Evolutionary conservation across 2,113 vertebrate genomes (phyloP), one percentile per base, ranked within the genome.

Genomic region (Rissa tridactyla): DNA sequence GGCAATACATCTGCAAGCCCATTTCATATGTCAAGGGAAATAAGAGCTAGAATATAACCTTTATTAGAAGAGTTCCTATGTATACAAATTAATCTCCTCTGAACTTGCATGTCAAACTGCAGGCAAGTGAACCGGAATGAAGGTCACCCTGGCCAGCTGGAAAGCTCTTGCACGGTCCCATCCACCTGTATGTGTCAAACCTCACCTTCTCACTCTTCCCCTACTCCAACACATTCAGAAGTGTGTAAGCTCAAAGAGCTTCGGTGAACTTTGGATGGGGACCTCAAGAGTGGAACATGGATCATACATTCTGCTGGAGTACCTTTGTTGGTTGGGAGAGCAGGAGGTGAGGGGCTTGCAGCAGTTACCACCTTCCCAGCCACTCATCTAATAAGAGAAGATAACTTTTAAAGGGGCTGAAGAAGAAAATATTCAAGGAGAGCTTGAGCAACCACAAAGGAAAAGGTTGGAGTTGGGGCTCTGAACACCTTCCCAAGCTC

Each of bases 1-100:
- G 72, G 82, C 58, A 90, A 86, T 86, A 86, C 90, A 90, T 71
- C 94, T 86, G 78, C 57, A 93, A 93, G 46, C 51, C 70, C 47
- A 18, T 77, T 92, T 91, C n/a, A 73, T 21, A 11, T 34, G 34
- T 82, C 69, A 87, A 82, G 54, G 66, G 32, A 69, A 81, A 44
- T 38, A 75, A 72, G 40, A 94, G 38, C 57, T 73, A 44, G 62
- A 61, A 57, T 90, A 70, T 77, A 64, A 64, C 15, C 58, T 58
- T 57, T 86, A 27, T 49, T 82, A 79, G 61, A 90, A 72, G 42
- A 27, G 16, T 66, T 82, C 40, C 34, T 82, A 5, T 25, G 9
- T 25, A n/a, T 21, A 68, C 19, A 40, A 38, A 71, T 87, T 68
- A 61, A 57, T 64, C 20, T 93, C 60, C 46, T 36, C 0, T 36